Evolutionary conservation across 2,797 vertebrate genomes (phyloP), one percentile per base, ranked within the genome.

Genomic region (Champsocephalus gunnari): DNA sequence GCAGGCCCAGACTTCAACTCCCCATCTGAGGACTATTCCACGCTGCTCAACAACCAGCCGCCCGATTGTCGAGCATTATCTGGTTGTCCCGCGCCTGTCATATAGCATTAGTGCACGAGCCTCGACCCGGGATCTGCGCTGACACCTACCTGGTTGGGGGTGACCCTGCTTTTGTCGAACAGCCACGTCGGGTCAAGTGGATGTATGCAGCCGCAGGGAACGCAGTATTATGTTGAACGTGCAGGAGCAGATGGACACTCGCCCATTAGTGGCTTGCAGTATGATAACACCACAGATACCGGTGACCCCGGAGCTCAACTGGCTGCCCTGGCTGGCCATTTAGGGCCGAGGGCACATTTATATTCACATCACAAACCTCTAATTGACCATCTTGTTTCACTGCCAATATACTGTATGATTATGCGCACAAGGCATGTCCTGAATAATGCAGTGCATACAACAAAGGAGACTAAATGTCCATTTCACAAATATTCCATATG

Each of bases 171-270:
- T 92, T 95, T 95, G 92, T 94, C 58, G 61, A n/a, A 56, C 81
- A 50, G 73, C 78, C 77, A 89, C 77, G 48, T 70, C 75, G 88
- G 94, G 94, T 95, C 93, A 94, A 94, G 93, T 93, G 93, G 92
- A 87, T 90, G 89, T 88, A 57, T 84, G 82, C 75, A 79, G 79
- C 81, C 74, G 71, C 54, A 66, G 80, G 61, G 66, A 50, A 56
- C 47, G 73, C 53, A 17, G 75, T 64, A 80, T 86, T 79, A 72
- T 82, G 73, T 76, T 1, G 8, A 72, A 19, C 12, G 12, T 63
- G 80, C 56, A 54, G 74, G 75, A 43, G 80, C 87, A 92, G 90
- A 88, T 89, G 88, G 90, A 72, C 58, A 19, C 43, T 61, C 14
- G 17, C 60, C 79, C 71, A 77, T 89, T 88, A 86, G 80, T 66